Percentiles rank a stretch among this genome's conserved stretches.
Evolutionary conservation across 2,113 vertebrate species (phyloP).

Genomic region (Datnioides undecimradiatus): DNA sequence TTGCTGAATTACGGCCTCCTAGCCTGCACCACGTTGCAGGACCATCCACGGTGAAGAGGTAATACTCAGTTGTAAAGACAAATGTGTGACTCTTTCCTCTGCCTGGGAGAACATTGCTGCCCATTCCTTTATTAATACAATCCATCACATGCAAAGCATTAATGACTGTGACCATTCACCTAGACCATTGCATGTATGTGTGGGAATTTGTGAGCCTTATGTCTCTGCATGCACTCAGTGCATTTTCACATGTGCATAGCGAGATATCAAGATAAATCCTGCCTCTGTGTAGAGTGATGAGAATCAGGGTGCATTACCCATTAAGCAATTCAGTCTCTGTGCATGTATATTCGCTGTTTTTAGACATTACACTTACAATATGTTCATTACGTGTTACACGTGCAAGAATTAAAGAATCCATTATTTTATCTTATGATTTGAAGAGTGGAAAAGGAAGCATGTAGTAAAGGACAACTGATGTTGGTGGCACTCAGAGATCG

Average conservation of each 20-base stretch:
- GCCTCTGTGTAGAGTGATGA: neutral
- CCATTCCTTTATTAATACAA: slow-evolving; percentile 43
- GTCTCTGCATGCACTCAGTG: neutral
- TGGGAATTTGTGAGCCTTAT: neutral
- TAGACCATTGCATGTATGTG: neutral
- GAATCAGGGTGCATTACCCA: neutral
- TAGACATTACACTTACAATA: neutral
- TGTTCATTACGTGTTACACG: neutral
- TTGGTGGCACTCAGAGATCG: neutral
- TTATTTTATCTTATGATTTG: too few species aligned
- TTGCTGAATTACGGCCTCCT: neutral
- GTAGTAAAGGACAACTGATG: neutral
- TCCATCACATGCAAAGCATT: slow-evolving; percentile 48
- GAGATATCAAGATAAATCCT: neutral
- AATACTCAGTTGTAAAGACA: slow-evolving; percentile 22
- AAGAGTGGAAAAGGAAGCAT: neutral
- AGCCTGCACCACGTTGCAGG: neutral
- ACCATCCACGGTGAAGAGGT: slow-evolving; percentile 2
- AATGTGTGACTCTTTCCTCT: slow-evolving; percentile 17
- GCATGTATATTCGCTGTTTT: neutral
- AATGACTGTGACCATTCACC: slow-evolving; percentile 21
- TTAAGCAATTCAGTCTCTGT: neutral
- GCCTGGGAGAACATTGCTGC: slow-evolving; percentile 6
- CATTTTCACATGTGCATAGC: slow-evolving; percentile 4
- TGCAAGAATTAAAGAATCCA: neutral